Evolutionary conservation across 2,113 vertebrate species (phyloP).

Genomic region (Tetraodon nigroviridis): DNA sequence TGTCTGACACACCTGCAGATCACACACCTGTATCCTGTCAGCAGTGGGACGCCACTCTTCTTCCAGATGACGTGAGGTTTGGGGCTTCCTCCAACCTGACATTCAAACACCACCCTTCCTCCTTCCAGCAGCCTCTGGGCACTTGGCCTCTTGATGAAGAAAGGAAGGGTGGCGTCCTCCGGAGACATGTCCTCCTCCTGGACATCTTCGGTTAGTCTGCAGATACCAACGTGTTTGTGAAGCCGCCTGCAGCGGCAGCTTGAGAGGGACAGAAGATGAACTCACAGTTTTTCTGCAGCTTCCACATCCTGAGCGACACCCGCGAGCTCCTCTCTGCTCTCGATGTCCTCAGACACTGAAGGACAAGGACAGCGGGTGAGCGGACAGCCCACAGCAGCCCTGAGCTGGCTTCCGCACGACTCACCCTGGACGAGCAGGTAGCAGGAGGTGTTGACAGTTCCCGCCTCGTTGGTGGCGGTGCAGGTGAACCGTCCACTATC

Average conservation of each 20-base stretch:
- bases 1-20: not conserved
- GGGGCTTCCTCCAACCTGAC: constrained; percentile 89
- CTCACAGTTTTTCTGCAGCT: constrained; percentile 80
- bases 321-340: constrained; percentile 80
- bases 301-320: constrained; percentile 56
- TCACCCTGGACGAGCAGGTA: constrained; percentile 87
- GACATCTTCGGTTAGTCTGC: constrained; percentile 76
- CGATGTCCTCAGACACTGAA: constrained; percentile 90
- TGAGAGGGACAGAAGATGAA: not conserved
- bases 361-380: constrained; percentile 7
- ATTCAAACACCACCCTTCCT: constrained; percentile 87
- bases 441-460: constrained; percentile 90
- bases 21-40: constrained; percentile 90
- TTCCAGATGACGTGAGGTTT: constrained; percentile 95
- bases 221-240: constrained; percentile 2
- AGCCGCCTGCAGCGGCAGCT: not conserved
- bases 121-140: constrained; percentile 92
- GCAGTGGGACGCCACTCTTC: constrained; percentile 89
- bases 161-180: constrained; percentile 76
- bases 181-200: constrained; percentile 79
- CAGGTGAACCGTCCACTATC: constrained; percentile 97
- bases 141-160: constrained; percentile 84
- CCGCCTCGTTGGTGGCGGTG: constrained; percentile 90
- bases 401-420: not conserved
- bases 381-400: not conserved